These are phyloP conservation scores for Drosophila tripunctata DNA, from an alignment of 2,888 invertebrate genomes.

Conservation along the genomic window DNA sequence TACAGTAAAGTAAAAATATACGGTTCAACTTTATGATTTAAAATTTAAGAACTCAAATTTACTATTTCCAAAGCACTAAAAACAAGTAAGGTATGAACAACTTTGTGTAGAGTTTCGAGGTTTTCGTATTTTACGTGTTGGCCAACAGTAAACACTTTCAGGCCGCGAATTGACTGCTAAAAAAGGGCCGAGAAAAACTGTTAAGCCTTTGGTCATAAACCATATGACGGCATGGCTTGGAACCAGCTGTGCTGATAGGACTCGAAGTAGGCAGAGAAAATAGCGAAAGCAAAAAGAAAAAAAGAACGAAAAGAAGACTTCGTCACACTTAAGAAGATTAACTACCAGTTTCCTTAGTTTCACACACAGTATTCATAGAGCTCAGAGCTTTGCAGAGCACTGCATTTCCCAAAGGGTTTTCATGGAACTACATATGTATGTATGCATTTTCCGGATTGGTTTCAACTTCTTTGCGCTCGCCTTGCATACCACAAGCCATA, in stretches of 20 bases:
- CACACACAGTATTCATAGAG: neutral
- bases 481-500: neutral
- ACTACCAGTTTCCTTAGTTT: constrained; percentile 48
- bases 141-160: neutral
- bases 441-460: constrained; percentile 5
- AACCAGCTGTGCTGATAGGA: constrained; percentile 19
- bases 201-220: constrained; percentile 25
- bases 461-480: neutral
- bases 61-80: neutral
- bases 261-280: neutral
- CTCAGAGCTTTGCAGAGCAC: constrained; percentile 22
- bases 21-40: no score
- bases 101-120: neutral
- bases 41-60: no score
- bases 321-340: constrained; percentile 70
- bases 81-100: neutral
- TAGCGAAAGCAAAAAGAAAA: no score
- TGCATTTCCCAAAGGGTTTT: constrained; percentile 28
- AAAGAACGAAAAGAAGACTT: constrained; percentile 19
- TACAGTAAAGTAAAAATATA: no score
- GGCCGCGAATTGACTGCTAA: neutral
- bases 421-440: constrained; percentile 34
- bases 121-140: neutral
- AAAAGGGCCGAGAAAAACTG: constrained; percentile 15
- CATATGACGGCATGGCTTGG: constrained; percentile 34